Conservation (phyloP, 2,888 invertebrate genomes). For the Tiliacea citrago region DNA sequence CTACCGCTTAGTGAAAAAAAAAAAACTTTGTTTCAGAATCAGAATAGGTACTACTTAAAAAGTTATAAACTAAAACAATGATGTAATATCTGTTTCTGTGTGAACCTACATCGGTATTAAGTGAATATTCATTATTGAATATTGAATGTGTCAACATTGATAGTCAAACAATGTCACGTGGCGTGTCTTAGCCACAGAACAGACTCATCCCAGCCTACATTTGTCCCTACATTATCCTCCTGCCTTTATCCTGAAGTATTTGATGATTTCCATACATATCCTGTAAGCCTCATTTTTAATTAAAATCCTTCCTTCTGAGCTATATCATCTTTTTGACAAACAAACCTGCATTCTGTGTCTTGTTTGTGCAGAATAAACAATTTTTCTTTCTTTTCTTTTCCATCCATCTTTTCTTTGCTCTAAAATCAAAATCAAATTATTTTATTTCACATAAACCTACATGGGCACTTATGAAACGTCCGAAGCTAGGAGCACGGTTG, state of each 20-base stretch:
- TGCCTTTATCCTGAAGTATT: neutral
- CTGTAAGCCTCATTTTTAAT: neutral
- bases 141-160: slow-evolving; percentile 40
- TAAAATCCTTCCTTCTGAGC: neutral
- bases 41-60: neutral
- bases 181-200: slow-evolving; percentile 9
- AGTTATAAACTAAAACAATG: slow-evolving; percentile 7
- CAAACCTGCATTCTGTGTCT: neutral
- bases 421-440: no score
- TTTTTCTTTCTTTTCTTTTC: no score
- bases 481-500: no score
- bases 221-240: neutral
- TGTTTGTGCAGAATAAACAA: no score
- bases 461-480: no score
- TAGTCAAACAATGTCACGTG: slow-evolving; percentile 9
- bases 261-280: neutral
- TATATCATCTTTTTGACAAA: neutral
- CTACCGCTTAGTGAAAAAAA: neutral
- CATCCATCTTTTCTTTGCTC: neutral
- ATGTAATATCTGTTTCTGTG: slow-evolving; percentile 12
- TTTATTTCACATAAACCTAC: no score
- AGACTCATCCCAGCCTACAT: slow-evolving; percentile 8
- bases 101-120: neutral
- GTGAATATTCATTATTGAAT: slow-evolving; percentile 29
- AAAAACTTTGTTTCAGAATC: neutral